Base-by-base conservation (phyloP, 1,140 invertebrate genomes). In the Nephila pilipes region DNA sequence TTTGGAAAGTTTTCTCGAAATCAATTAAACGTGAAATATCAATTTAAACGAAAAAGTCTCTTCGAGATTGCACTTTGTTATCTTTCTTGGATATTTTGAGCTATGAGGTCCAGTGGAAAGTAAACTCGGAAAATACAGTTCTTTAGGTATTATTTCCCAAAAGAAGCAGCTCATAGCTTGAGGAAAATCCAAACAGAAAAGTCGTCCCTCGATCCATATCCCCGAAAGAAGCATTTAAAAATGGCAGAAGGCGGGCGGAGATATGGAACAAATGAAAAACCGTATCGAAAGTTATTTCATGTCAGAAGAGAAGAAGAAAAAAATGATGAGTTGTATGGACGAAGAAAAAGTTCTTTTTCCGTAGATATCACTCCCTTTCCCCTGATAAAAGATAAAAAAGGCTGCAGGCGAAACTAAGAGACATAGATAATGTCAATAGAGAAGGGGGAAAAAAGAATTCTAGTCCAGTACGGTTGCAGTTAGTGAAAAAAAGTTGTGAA, bases 361-460 rank as follows among this genome's bases (percentile, higher is more conserved):
- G n/a, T 22, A 88, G 87, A 88, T 65, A 88, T 75, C 38, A 16
- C 87, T 69, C 58, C 58, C 83, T 85, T 85, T 85, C 18, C 54
- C 46, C 87, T 29, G 87, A 88, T 88, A 88, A 65, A 88, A 88
- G 87, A 88, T 88, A 88, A 88, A 88, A 88, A 88, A 69, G 87
- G 57, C 87, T 88, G 29, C 87, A 38, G 87, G 87, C 29, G 63
- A 38, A 69, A 25, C 60, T 22, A 69, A 88, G 60, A 54, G 87
- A 88, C 87, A 88, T 54, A 88, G 87, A 88, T 88, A 88, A 88
- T 88, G 87, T 88, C 87, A 88, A 88, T 88, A 88, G 69, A 46
- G 80, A 54, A 36, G 14, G 0, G 20, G 58, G 36, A 38, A 63
- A 20, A 36, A 46, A 60, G 46, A 54, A 25, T 38, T 32, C 29